Conservation (phyloP, 2,113 vertebrate species). For the Hippocampus comes region DNA sequence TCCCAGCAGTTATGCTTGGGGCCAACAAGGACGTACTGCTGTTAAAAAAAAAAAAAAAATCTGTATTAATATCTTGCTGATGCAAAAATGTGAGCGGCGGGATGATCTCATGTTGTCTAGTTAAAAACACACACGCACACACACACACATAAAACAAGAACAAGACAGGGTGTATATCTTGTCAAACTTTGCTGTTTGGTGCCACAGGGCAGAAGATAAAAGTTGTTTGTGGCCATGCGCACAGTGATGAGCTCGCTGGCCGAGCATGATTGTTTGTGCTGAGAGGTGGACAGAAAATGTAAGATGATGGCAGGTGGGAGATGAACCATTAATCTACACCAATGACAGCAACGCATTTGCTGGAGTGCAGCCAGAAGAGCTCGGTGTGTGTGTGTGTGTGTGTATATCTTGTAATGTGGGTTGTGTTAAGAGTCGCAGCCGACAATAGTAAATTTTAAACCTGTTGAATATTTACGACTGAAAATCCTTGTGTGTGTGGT, state of each 20-base stretch:
- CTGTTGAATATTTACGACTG: too few species aligned
- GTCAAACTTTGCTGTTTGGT: neutral
- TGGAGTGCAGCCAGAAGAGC: slow-evolving; percentile 21
- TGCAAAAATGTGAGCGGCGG: neutral
- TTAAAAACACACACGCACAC: neutral
- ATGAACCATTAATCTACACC: slow-evolving; percentile 55
- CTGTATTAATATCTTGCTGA: neutral
- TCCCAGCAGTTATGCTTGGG: neutral
- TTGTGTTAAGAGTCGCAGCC: neutral
- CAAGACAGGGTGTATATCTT: too few species aligned
- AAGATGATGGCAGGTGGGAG: slow-evolving; percentile 41
- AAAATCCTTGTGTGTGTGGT: too few species aligned
- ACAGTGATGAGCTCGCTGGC: neutral
- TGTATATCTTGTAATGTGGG: neutral
- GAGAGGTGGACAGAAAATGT: slow-evolving; percentile 45
- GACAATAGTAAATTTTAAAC: too few species aligned
- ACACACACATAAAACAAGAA: neutral
- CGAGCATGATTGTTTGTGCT: slow-evolving; percentile 13
- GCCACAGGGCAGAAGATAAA: neutral
- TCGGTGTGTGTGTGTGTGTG: neutral
- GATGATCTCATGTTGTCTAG: neutral
- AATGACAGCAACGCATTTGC: slow-evolving; percentile 55
- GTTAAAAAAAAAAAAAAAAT: neutral
- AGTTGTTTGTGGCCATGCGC: neutral
- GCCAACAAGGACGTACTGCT: neutral